These are phyloP conservation scores for Agriotes lineatus DNA, from an alignment of 2,888 invertebrate genomes.

Conservation along the genomic window DNA sequence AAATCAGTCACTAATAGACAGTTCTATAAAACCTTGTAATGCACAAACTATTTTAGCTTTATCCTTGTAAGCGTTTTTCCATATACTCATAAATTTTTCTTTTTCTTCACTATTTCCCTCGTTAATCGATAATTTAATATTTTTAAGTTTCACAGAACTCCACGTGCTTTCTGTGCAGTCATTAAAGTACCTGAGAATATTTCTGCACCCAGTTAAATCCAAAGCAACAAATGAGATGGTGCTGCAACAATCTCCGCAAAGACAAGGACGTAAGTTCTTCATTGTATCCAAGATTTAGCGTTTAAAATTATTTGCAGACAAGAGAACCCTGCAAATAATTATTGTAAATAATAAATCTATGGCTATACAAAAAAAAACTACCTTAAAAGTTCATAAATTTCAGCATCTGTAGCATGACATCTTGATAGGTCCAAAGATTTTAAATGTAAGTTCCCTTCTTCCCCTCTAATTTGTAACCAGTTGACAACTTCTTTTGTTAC, in stretches of 20 bases:
- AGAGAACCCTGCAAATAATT: constrained; percentile 38
- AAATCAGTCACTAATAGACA: constrained; percentile 31
- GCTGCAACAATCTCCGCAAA: constrained; percentile 72
- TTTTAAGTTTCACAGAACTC: constrained; percentile 36
- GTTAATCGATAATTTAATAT: constrained; percentile 45
- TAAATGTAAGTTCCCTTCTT: constrained; percentile 69
- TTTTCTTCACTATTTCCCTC: constrained; percentile 43
- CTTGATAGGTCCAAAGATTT: constrained; percentile 70
- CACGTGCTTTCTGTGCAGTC: constrained; percentile 37
- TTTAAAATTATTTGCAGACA: constrained; percentile 64
- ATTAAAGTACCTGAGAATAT: constrained; percentile 63
- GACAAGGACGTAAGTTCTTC: constrained; percentile 71
- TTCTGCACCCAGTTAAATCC: constrained; percentile 70
- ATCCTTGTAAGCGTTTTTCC: constrained; percentile 50
- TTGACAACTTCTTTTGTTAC: constrained; percentile 67
- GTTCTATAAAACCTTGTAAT: constrained; percentile 35
- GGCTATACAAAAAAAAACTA: constrained; percentile 56
- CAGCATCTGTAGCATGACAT: constrained; percentile 73
- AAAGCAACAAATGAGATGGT: constrained; percentile 68
- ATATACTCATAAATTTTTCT: constrained; percentile 50
- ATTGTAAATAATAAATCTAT: no score
- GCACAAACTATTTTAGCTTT: constrained; percentile 31
- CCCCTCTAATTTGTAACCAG: constrained; percentile 69
- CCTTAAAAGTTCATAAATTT: constrained; percentile 69
- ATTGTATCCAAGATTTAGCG: constrained; percentile 69